Percentiles rank a stretch among this genome's conserved stretches.
These are phyloP conservation scores for Cylas formicarius DNA, from an alignment of 1,140 invertebrate species.

Conservation along the genomic window DNA sequence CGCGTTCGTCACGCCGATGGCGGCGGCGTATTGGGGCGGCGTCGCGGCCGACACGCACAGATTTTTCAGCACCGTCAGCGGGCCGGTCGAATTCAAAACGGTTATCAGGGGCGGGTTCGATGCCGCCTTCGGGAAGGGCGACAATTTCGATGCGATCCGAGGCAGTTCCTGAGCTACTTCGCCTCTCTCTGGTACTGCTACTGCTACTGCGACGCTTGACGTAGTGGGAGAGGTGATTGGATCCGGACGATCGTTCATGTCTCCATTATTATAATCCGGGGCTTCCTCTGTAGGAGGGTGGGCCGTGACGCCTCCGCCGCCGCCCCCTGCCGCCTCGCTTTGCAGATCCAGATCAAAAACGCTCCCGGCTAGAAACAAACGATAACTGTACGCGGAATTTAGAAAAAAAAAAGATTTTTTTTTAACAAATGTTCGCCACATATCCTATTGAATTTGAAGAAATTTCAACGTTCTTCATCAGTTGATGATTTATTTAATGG, in stretches of 20 bases:
- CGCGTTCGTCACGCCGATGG: conserved; percentile 28
- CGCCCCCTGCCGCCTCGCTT: conserved; percentile 24
- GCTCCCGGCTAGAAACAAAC: conserved; percentile 7
- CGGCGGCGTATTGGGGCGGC: conserved; percentile 32
- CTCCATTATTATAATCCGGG: conserved; percentile 25
- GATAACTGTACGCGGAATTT: background rate
- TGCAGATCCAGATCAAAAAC: conserved; percentile 34
- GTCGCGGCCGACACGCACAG: conserved; percentile 32
- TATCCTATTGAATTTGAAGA: too few relatives aligned
- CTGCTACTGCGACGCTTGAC: conserved; percentile 7
- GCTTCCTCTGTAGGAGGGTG: background rate
- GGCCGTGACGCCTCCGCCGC: conserved; percentile 24
- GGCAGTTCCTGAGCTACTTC: conserved; percentile 15
- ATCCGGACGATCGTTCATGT: conserved; percentile 13
- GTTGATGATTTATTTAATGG: too few relatives aligned
- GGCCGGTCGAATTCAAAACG: conserved; percentile 37
- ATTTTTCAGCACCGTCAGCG: conserved; percentile 38
- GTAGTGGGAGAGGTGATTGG: conserved; percentile 12
- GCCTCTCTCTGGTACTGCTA: background rate
- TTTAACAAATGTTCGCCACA: too few relatives aligned
- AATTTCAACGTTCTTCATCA: too few relatives aligned
- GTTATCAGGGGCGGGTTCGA: conserved; percentile 35
- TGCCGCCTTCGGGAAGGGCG: conserved; percentile 9
- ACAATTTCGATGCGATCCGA: conserved; percentile 29
- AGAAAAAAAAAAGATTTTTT: background rate